Base-by-base conservation (phyloP, 2,797 vertebrate species). In the Podargus strigoides region DNA sequence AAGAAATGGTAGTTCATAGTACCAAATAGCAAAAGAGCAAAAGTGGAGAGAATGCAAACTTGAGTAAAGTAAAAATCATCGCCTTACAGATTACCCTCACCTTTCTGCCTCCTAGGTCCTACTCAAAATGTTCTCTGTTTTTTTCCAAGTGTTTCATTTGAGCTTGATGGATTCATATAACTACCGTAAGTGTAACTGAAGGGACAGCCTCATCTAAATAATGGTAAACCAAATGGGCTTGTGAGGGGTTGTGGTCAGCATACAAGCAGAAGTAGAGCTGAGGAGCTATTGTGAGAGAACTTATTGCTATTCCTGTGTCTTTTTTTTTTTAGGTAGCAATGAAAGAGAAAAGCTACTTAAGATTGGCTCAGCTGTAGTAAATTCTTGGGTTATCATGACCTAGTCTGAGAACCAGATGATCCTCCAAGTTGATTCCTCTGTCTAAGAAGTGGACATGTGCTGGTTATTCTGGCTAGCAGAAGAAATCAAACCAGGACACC, bases 61-160 rank as follows among this genome's bases (percentile, higher is more conserved):
- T 4, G 0, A 20, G 42, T 46, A 36, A 42, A 42, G 7, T 39
- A 42, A 41, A 76, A 69, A 3, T 4, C 12, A 32, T 37, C 30
- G 39, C 14, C 14, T 66, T 12, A 24, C 8, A 32, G 34, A 24
- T 47, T 62, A 76, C 1, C 7, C 20, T 73, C 36, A 39, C 21
- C 9, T 55, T 70, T 32, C 55, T 90, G 4, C 15, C 27, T 86
- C n/a, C n/a, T 32, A 34, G 15, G 11, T 2, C 30, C 15, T 50
- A 18, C 34, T n/a, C 0, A 0, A 66, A 18, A 28, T 44, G 4
- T 22, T 77, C 9, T 50, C 55, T 49, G 20, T 3, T 8, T 62
- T 93, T 72, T 79, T 15, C 16, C 5, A 62, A 19, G 12, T 16
- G 12, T 47, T 79, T 10, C 6, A 11, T 50, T 82, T 76, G 41